Evolutionary conservation across 1,140 invertebrate species (phyloP).

Genomic region (Drosophila asahinai): DNA sequence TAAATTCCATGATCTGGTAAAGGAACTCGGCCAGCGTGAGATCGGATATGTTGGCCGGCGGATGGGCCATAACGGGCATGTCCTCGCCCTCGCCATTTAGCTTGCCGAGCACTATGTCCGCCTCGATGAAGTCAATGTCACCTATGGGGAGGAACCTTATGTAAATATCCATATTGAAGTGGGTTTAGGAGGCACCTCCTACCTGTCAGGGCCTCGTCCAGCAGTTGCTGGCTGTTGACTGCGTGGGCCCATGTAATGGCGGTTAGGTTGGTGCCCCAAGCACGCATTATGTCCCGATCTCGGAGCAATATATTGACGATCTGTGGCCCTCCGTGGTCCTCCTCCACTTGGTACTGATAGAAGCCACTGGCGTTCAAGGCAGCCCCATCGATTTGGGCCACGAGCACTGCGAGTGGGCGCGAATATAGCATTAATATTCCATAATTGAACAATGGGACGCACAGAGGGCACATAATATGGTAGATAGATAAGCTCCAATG

Average conservation of each 20-base stretch:
- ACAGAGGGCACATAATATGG: slow-evolving; percentile 30
- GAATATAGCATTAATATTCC: slow-evolving; percentile 45
- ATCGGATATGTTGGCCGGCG: slow-evolving; percentile 90
- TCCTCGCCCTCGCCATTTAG: slow-evolving; percentile 85
- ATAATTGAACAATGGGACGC: slow-evolving; percentile 48
- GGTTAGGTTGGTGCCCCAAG: slow-evolving; percentile 87
- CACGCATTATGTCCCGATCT: slow-evolving; percentile 38
- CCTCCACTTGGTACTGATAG: slow-evolving; percentile 46
- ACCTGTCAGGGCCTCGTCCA: slow-evolving; percentile 88
- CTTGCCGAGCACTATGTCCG: slow-evolving; percentile 92
- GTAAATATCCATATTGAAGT: background rate
- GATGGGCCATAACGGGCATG: slow-evolving; percentile 94
- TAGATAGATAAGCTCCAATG: slow-evolving; percentile 34
- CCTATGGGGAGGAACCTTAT: slow-evolving; percentile 21
- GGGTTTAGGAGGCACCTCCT: slow-evolving; percentile 55
- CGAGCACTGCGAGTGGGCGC: slow-evolving; percentile 43
- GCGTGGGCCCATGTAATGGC: slow-evolving; percentile 93
- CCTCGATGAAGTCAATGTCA: slow-evolving; percentile 93
- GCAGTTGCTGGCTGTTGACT: slow-evolving; percentile 89
- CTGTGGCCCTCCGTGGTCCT: slow-evolving; percentile 6
- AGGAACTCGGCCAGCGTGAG: slow-evolving; percentile 92
- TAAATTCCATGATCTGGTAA: slow-evolving; percentile 86
- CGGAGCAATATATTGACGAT: slow-evolving; percentile 25
- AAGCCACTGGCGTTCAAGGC: slow-evolving; percentile 54
- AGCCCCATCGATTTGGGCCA: slow-evolving; percentile 59